Evolutionary conservation across 1,140 invertebrate species (phyloP).

Genomic region (Eupeodes corollae): DNA sequence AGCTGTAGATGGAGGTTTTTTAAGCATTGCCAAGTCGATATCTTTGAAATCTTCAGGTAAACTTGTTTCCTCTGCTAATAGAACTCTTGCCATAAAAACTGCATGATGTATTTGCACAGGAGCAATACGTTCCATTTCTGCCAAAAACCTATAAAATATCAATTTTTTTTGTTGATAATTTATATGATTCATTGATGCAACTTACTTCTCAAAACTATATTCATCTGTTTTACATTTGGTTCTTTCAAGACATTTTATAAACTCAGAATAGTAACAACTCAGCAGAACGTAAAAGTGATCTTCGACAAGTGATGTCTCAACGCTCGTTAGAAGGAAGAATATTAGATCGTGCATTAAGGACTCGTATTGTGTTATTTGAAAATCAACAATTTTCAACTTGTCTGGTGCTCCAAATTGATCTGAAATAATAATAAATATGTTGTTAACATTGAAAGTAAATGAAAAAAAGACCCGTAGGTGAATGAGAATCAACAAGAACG

Average conservation of each 20-base stretch:
- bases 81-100: conserved; percentile 28
- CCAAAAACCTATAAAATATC: conserved; percentile 18
- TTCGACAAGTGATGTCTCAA: conserved; percentile 34
- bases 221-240: conserved; percentile 19
- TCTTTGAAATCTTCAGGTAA: conserved; percentile 28
- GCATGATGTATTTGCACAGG: conserved; percentile 24
- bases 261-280: conserved; percentile 41
- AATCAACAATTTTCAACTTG: conserved; percentile 49
- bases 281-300: conserved; percentile 40
- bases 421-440: conserved; percentile 4
- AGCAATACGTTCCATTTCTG: conserved; percentile 20
- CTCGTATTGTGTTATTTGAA: conserved; percentile 45
- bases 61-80: conserved; percentile 21
- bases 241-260: conserved; percentile 31
- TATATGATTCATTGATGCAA: background rate
- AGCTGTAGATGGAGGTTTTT: no score
- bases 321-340: conserved; percentile 47
- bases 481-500: no score
- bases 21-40: conserved; percentile 15
- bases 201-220: conserved; percentile 23
- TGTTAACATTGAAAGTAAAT: background rate
- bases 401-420: conserved; percentile 28
- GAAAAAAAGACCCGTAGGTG: no score
- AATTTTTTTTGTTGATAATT: background rate
- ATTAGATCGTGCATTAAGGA: conserved; percentile 45